phyloP scores from a whole-genome alignment of 1,140 invertebrate species.

The Phortica variegata region DNA sequence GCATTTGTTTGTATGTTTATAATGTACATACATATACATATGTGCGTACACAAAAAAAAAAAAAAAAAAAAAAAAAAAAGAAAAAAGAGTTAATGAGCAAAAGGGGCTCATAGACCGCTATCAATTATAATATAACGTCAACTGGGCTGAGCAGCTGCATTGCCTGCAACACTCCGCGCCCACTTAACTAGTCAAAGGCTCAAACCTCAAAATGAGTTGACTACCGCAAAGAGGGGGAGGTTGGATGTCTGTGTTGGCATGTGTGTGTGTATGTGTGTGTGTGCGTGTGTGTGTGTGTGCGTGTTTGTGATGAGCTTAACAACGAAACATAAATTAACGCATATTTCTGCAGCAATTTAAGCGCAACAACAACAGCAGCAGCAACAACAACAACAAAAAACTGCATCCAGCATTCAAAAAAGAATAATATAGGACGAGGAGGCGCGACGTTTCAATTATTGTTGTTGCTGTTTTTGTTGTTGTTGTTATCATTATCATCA shows the following conservation, averaged over 20 bases:
- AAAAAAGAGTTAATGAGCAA: neutral
- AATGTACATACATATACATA: no score
- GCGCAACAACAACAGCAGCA: neutral
- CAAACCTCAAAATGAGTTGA: no score
- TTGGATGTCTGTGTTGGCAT: no score
- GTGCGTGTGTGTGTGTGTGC: conserved; percentile 6
- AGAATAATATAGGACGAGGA: no score
- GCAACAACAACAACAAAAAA: conserved; percentile 5
- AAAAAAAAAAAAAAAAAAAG: conserved; percentile 4
- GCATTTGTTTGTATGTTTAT: no score
- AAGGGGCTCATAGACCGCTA: neutral
- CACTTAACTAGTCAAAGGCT: no score
- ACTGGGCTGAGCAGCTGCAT: no score
- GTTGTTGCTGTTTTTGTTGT: conserved; percentile 10
- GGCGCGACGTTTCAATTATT: conserved; percentile 19
- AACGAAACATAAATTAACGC: conserved; percentile 53
- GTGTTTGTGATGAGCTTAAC: conserved; percentile 30
- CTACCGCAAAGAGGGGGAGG: no score
- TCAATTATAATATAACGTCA: neutral
- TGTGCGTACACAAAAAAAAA: conserved; percentile 6
- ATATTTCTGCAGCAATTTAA: conserved; percentile 52
- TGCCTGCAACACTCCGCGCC: neutral
- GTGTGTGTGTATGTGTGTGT: conserved; percentile 3
- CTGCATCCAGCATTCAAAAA: no score
- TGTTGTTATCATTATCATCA: no score